phyloP scores from a whole-genome alignment of 2,113 vertebrate genomes.

The Siniperca chuatsi region DNA sequence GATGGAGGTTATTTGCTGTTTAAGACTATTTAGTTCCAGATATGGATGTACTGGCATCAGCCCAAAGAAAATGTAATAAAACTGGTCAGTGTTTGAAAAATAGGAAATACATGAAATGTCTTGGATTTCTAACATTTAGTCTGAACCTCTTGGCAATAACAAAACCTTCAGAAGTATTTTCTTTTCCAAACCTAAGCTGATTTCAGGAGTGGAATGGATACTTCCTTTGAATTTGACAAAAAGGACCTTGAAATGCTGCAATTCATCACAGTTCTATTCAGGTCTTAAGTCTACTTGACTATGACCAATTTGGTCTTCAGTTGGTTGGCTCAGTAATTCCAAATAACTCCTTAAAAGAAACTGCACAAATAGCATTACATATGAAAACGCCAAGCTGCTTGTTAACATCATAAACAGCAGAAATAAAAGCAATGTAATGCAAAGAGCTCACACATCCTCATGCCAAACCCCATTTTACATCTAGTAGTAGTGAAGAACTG shows the following conservation, averaged over 20 bases:
- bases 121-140: slow-evolving; percentile 20
- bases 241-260: slow-evolving; percentile 47
- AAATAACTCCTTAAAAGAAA: neutral
- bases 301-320: slow-evolving; percentile 33
- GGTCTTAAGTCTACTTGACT: slow-evolving; percentile 22
- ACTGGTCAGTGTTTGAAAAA: slow-evolving; percentile 48
- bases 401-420: neutral
- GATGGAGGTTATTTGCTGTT: slow-evolving; percentile 4
- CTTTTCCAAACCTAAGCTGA: slow-evolving; percentile 6
- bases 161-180: slow-evolving; percentile 38
- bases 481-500: slow-evolving; percentile 2
- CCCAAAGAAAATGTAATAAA: slow-evolving; percentile 64
- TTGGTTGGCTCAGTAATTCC: slow-evolving; percentile 13
- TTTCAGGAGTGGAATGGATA: slow-evolving; percentile 28
- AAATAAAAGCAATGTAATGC: neutral
- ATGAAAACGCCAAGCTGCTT: neutral
- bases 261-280: slow-evolving; percentile 36
- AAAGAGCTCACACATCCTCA: neutral
- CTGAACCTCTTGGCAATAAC: slow-evolving; percentile 34
- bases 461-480: slow-evolving; percentile 14
- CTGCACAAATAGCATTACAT: neutral
- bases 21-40: slow-evolving; percentile 31
- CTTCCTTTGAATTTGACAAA: slow-evolving; percentile 49
- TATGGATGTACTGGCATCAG: slow-evolving; percentile 32
- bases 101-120: slow-evolving; percentile 54